These are phyloP conservation scores for Eupithecia inturbata DNA, from an alignment of 2,888 invertebrate species.

Conservation along the genomic window DNA sequence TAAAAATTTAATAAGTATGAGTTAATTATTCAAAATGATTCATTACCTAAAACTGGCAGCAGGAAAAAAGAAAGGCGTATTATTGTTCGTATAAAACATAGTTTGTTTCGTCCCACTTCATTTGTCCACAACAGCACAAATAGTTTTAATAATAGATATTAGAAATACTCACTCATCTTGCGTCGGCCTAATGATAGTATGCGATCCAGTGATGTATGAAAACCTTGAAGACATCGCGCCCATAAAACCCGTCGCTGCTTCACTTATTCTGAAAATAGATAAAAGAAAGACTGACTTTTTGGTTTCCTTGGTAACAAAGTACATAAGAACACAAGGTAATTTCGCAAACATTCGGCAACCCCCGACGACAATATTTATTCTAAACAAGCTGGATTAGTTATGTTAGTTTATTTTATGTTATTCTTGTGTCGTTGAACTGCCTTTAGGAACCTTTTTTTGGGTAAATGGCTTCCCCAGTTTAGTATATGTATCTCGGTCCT, in stretches of 20 bases:
- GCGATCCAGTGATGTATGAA: conserved; percentile 83
- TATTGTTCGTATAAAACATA: neutral
- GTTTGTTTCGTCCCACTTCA: neutral
- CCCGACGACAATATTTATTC: no score
- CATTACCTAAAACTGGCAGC: conserved; percentile 26
- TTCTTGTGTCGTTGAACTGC: no score
- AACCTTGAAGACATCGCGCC: conserved; percentile 84
- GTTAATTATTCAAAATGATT: neutral
- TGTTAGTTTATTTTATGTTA: no score
- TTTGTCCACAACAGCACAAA: neutral
- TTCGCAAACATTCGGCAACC: no score
- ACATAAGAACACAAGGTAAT: no score
- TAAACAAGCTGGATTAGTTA: no score
- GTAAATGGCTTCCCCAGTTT: no score
- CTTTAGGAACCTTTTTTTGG: no score
- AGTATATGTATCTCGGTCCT: no score
- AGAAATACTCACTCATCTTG: conserved; percentile 71
- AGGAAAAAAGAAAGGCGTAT: conserved; percentile 16
- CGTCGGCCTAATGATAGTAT: conserved; percentile 70
- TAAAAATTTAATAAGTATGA: no score
- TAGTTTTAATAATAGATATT: neutral
- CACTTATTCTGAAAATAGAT: conserved; percentile 70
- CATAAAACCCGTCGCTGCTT: conserved; percentile 83
- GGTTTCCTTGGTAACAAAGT: neutral
- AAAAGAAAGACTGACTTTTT: neutral